Evolutionary conservation across 2,888 invertebrate species (phyloP).

Genomic region (Synanthedon tipuliformis): DNA sequence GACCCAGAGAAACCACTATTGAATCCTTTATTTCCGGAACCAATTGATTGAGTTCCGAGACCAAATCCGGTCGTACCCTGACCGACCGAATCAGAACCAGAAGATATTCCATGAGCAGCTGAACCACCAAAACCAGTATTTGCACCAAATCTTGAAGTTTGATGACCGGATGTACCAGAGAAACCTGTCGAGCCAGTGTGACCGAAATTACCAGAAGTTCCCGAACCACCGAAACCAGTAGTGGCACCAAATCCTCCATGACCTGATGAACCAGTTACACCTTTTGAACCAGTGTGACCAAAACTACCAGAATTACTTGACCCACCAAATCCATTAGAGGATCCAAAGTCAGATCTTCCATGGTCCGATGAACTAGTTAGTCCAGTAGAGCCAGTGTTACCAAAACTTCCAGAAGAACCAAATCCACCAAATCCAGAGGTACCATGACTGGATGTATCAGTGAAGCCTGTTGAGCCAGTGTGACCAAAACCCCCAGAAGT

Average conservation of each 20-base stretch:
- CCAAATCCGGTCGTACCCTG: too few relatives aligned
- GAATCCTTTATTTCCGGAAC: not conserved
- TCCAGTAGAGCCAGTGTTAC: not conserved
- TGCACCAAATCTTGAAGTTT: too few relatives aligned
- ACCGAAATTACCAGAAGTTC: not conserved
- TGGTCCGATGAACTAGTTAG: not conserved
- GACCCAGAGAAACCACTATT: not conserved
- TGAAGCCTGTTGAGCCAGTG: too few relatives aligned
- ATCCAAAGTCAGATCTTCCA: slow-evolving; percentile 2
- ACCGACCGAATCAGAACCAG: too few relatives aligned
- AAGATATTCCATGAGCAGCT: too few relatives aligned
- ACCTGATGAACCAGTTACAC: not conserved
- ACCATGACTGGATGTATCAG: too few relatives aligned
- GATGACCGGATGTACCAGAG: too few relatives aligned
- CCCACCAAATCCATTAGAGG: not conserved
- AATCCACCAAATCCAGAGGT: not conserved
- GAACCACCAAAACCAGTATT: too few relatives aligned
- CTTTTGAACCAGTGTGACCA: not conserved
- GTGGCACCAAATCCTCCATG: not conserved
- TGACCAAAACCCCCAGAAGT: too few relatives aligned
- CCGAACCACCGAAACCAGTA: not conserved
- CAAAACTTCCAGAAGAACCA: not conserved
- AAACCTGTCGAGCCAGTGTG: too few relatives aligned
- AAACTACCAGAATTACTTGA: slow-evolving; percentile 4
- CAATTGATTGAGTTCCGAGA: too few relatives aligned